Evolutionary conservation across 2,113 vertebrate species (phyloP).

Genomic region (Spermophilus dauricus): DNA sequence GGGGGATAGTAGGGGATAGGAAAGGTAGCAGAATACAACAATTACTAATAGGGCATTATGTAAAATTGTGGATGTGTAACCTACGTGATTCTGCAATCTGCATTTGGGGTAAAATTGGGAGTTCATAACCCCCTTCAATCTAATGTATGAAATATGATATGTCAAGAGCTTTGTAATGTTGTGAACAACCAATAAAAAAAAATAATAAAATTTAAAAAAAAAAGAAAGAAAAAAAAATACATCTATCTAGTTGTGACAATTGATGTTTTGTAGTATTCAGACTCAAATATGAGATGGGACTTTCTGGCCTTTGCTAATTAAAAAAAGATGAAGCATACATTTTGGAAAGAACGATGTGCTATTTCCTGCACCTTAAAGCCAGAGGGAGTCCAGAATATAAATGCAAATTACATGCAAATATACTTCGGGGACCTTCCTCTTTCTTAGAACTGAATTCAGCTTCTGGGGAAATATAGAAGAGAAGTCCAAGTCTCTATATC

Average conservation of each 20-base stretch:
- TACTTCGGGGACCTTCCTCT: slow-evolving; percentile 38
- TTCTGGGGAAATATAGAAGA: slow-evolving; percentile 26
- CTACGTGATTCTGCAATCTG: too few species aligned
- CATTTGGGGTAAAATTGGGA: too few species aligned
- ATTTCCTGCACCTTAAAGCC: slow-evolving; percentile 15
- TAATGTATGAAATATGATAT: too few species aligned
- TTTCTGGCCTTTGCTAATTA: slow-evolving; percentile 28
- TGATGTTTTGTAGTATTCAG: neutral
- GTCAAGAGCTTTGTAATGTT: too few species aligned
- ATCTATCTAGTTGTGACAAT: neutral
- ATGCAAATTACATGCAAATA: slow-evolving; percentile 71
- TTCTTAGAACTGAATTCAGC: slow-evolving; percentile 22
- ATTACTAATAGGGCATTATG: too few species aligned
- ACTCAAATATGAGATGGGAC: neutral
- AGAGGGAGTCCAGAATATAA: neutral
- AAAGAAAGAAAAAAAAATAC: neutral
- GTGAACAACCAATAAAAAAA: too few species aligned
- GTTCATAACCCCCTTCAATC: too few species aligned
- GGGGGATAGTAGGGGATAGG: too few species aligned
- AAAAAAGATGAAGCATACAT: slow-evolving; percentile 23
- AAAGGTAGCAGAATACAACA: too few species aligned
- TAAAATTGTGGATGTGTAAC: too few species aligned
- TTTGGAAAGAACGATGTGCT: slow-evolving; percentile 36
- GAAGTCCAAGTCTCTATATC: neutral
- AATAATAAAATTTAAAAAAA: too few species aligned